Evolutionary conservation across 2,113 vertebrate species (phyloP).

Genomic region (Rhinoptilus africanus): DNA sequence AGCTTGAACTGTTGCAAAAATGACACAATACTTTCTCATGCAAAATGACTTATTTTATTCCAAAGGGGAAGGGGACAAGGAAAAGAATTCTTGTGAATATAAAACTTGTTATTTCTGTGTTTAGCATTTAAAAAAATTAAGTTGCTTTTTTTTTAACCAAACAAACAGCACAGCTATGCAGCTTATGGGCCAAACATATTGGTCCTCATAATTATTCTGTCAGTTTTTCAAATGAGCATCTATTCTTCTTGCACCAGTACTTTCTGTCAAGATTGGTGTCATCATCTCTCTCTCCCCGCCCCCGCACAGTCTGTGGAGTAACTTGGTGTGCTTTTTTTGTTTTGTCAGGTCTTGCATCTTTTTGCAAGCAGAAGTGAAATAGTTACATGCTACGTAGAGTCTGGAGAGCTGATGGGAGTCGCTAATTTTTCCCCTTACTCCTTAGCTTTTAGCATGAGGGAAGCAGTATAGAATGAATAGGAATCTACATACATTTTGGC

Average conservation of each 20-base stretch:
- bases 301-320: background rate
- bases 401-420: slow-evolving; percentile 57
- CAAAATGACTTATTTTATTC: slow-evolving; percentile 25
- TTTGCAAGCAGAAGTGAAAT: slow-evolving; percentile 54
- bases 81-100: slow-evolving; percentile 58
- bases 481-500: slow-evolving; percentile 24
- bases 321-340: slow-evolving; percentile 16
- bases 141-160: slow-evolving; percentile 47
- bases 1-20: slow-evolving; percentile 66
- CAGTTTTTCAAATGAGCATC: slow-evolving; percentile 54
- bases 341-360: slow-evolving; percentile 19
- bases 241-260: slow-evolving; percentile 48
- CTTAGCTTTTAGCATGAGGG: slow-evolving; percentile 54
- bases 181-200: slow-evolving; percentile 49
- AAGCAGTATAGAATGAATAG: slow-evolving; percentile 56
- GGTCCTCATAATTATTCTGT: slow-evolving; percentile 61
- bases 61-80: slow-evolving; percentile 9
- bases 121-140: background rate
- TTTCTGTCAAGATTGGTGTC: slow-evolving; percentile 51
- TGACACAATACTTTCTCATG: slow-evolving; percentile 68
- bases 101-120: background rate
- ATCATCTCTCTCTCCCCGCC: background rate
- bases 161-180: slow-evolving; percentile 70
- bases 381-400: slow-evolving; percentile 37
- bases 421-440: slow-evolving; percentile 36